Percentiles rank a stretch among this genome's conserved stretches.
Conservation (phyloP, 1,140 invertebrate genomes). For the Drosophila suzukii region DNA sequence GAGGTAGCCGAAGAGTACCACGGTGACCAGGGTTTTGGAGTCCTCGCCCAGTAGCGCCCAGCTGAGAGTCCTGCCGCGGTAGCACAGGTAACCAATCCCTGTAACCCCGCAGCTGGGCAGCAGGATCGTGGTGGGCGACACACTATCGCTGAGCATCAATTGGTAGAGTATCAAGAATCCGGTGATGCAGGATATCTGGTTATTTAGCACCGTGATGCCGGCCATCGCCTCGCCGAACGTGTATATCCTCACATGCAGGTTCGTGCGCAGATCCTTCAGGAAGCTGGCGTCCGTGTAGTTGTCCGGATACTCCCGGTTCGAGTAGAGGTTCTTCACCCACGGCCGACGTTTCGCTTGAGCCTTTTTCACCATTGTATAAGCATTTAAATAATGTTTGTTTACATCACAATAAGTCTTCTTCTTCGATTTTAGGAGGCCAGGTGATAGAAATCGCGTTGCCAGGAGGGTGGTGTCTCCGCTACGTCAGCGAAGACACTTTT, state of each 20-base stretch:
- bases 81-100: slow-evolving; percentile 85
- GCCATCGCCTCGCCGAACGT: slow-evolving; percentile 88
- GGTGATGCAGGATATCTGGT: slow-evolving; percentile 91
- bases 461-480: no score
- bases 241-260: slow-evolving; percentile 91
- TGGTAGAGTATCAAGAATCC: slow-evolving; percentile 91
- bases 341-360: slow-evolving; percentile 65
- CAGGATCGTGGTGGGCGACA: slow-evolving; percentile 87
- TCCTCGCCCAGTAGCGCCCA: slow-evolving; percentile 85
- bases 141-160: slow-evolving; percentile 89
- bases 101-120: slow-evolving; percentile 86
- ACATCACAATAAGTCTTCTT: not conserved
- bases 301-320: slow-evolving; percentile 93
- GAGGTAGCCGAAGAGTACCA: slow-evolving; percentile 92
- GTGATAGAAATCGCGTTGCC: no score
- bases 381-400: slow-evolving; percentile 33
- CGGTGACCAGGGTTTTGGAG: slow-evolving; percentile 90
- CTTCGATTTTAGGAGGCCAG: no score
- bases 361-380: slow-evolving; percentile 50
- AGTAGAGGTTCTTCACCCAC: slow-evolving; percentile 96
- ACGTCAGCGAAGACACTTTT: no score
- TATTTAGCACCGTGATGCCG: slow-evolving; percentile 90
- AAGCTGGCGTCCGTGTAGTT: slow-evolving; percentile 96
- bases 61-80: slow-evolving; percentile 68
- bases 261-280: slow-evolving; percentile 93